These are phyloP conservation scores for Cardiocondyla obscurior DNA, from an alignment of 1,140 invertebrate genomes.

Conservation along the genomic window DNA sequence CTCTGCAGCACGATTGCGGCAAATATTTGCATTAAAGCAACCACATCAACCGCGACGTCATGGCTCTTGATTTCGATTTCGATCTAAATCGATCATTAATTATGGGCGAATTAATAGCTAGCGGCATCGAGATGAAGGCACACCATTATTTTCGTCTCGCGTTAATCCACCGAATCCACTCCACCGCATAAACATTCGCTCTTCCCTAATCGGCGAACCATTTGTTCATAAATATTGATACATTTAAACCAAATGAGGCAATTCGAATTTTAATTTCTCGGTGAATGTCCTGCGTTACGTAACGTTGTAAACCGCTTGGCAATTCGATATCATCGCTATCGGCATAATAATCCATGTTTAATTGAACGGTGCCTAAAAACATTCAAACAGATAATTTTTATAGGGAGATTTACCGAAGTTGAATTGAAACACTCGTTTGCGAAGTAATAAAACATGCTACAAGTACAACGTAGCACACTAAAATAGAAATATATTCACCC, in stretches of 20 bases:
- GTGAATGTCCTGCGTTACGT: not conserved
- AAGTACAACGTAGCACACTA: not conserved
- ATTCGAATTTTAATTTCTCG: constrained; percentile 58
- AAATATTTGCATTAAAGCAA: constrained; percentile 66
- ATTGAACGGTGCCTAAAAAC: constrained; percentile 46
- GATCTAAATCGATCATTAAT: constrained; percentile 65
- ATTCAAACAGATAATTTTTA: constrained; percentile 39
- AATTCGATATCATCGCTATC: constrained; percentile 26
- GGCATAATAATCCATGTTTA: constrained; percentile 58
- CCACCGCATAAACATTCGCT: constrained; percentile 62
- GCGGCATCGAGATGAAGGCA: constrained; percentile 49
- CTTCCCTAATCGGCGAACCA: constrained; percentile 56
- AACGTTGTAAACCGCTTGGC: constrained; percentile 27
- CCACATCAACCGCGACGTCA: constrained; percentile 3
- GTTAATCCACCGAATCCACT: constrained; percentile 63
- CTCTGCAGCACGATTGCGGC: constrained; percentile 40
- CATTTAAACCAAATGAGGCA: constrained; percentile 64
- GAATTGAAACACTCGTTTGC: constrained; percentile 26
- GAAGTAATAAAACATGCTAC: not conserved
- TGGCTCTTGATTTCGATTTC: constrained; percentile 60
- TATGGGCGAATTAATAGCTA: constrained; percentile 65
- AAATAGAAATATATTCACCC: not conserved
- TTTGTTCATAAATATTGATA: constrained; percentile 72
- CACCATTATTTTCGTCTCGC: constrained; percentile 67
- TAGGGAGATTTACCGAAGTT: constrained; percentile 6